Base-by-base conservation (phyloP, 92 coral and sea anemone genomes). In the Actinernus sp. region DNA sequence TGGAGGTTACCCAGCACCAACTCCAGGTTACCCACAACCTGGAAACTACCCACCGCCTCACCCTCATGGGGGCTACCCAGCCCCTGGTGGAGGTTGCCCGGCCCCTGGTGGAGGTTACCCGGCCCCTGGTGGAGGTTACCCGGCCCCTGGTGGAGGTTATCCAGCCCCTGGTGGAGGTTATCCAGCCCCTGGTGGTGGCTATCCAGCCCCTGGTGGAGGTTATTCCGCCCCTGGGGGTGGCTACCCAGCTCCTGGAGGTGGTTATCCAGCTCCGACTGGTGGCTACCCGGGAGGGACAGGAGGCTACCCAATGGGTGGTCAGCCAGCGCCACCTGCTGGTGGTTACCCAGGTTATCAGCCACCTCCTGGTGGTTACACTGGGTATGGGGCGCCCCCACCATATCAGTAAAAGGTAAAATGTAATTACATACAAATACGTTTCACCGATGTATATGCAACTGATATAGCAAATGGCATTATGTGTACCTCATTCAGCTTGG, bases 1-100 rank as follows among this genome's bases (percentile, higher is more conserved):
- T 2, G 81, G 86, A 19, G 49, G 75, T n/a, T 54, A 54, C 61
- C 67, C 67, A 60, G 67, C 67, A 19, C 67, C 67, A 16, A 60
- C 67, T 23, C 67, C 67, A 18, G 50, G 67, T 50, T 60, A 60
- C 23, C 67, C 67, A 22, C 63, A 56, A 23, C 63, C 63, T 27
- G 63, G 63, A 21, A 3, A 33, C 12, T 56, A 56, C 34, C 63
- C 63, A 3, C 29, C 61, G 1, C 45, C 63, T 13, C 63, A 22
- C 18, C 34, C 41, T 3, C 34, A 19, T 16, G 55, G 54, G 14
- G 55, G 28, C 20, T 16, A 65, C 37, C 61, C 61, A 29, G 60
- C 23, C 3, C 21, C 49, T 1, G 55, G 37, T 9, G 58, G 55
- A 18, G 55, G 31, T 1, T 29, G 39, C 10, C 28, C 21, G n/a